Percentiles rank a stretch among this genome's conserved stretches.
Evolutionary conservation across 2,888 invertebrate genomes (phyloP).

Genomic region (Dichetophora obliterata): DNA sequence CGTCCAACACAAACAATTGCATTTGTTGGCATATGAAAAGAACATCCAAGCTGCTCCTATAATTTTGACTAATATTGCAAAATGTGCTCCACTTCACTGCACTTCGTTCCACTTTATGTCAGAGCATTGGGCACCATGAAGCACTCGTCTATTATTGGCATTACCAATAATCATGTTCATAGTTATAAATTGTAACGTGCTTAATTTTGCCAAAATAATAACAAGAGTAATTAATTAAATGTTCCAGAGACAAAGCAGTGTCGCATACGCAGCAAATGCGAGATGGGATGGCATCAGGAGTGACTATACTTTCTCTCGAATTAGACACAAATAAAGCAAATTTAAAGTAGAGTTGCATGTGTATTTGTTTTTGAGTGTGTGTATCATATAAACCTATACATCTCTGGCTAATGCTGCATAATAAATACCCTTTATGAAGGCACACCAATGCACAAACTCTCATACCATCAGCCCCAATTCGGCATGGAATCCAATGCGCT

Average conservation of each 20-base stretch:
- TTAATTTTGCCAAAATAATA: constrained; percentile 67
- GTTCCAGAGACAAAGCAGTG: constrained; percentile 59
- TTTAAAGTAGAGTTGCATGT: constrained; percentile 21
- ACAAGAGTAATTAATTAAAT: constrained; percentile 68
- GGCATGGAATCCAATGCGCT: neutral
- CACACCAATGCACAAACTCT: neutral
- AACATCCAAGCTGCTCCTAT: neutral
- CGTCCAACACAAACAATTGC: neutral
- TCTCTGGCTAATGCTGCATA: constrained; percentile 27
- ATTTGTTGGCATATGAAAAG: neutral
- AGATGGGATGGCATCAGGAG: constrained; percentile 22
- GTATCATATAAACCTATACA: neutral
- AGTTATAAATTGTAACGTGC: constrained; percentile 67
- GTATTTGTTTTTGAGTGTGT: neutral
- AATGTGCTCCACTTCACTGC: constrained; percentile 4
- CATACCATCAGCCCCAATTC: neutral
- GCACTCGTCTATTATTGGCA: constrained; percentile 30
- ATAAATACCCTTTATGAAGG: constrained; percentile 15
- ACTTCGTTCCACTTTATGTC: neutral
- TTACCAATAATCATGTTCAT: constrained; percentile 60
- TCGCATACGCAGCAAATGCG: constrained; percentile 18
- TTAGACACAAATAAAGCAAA: constrained; percentile 51
- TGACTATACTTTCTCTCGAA: constrained; percentile 39
- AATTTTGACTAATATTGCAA: constrained; percentile 2
- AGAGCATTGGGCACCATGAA: neutral